Evolutionary conservation across 2,113 vertebrate species (phyloP), one percentile per base, ranked within the genome.

Genomic region (Tyrannus savana): DNA sequence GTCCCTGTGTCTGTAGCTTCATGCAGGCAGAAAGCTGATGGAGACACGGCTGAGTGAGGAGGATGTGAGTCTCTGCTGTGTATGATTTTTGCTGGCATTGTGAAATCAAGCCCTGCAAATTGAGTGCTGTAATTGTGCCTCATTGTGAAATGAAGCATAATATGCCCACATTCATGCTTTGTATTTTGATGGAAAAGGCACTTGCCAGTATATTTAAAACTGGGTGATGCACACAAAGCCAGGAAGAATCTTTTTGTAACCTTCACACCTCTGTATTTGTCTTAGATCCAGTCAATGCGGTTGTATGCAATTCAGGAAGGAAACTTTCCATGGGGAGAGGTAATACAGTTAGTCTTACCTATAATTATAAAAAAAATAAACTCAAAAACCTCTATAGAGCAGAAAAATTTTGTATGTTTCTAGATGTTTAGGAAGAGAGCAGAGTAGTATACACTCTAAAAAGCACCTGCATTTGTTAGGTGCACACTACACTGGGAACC

Each of bases 161-260:
- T 41, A 8, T 93, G 50, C 82, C 81, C 80, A 41, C 69, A 7
- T 68, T 64, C 7, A 12, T 89, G 68, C 83, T 88, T 72, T 66
- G 14, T 90, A 19, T 88, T 87, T 56, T 56, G 89, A 59, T 71
- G 74, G 73, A 88, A 95, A 95, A 89, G 39, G 28, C 55, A 69
- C 67, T 90, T 30, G 6, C 53, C 71, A 33, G 42, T 68, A 19
- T 42, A 50, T 84, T 78, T 89, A 73, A 95, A 94, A 92, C 15
- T 64, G 13, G 62, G 41, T 31, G 62, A 31, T 44, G 28, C 41
- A 44, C 62, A 31, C 41, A 64, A 44, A 64, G 27, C 39, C 41
- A 44, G 41, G 28, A 42, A 33, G 62, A 64, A 33, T 69, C 37
- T 72, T 71, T 92, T 84, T 85, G 77, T 86, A 84, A 67, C 42